These are phyloP conservation scores for Acipenser transmontanus DNA, from an alignment of 2,797 vertebrate genomes.

Conservation along the genomic window DNA sequence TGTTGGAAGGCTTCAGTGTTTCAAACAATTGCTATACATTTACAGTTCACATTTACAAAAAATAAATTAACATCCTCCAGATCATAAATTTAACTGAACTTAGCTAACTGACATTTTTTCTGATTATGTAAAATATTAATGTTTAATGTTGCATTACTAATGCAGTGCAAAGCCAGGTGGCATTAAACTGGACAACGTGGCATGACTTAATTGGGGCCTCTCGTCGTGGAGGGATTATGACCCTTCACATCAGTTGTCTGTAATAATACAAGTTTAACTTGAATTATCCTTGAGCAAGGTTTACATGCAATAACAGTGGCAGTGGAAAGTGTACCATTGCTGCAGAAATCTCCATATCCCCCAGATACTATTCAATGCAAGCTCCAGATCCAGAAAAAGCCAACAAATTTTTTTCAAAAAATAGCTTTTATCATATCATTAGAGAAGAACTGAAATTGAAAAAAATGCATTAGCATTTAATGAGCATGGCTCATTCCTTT, in stretches of 20 bases:
- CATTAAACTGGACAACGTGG: slow-evolving; percentile 28
- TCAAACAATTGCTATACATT: no score
- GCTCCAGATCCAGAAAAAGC: slow-evolving; percentile 2
- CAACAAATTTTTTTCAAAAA: slow-evolving; percentile 11
- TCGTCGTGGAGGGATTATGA: slow-evolving; percentile 17
- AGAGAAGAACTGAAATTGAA: slow-evolving; percentile 17
- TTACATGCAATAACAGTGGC: slow-evolving; percentile 21
- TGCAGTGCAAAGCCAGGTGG: slow-evolving; percentile 35
- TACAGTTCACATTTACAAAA: no score
- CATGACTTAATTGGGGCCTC: slow-evolving; percentile 15
- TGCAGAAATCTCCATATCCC: slow-evolving; percentile 8
- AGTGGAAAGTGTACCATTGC: slow-evolving; percentile 22
- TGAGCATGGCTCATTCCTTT: background rate
- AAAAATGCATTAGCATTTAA: slow-evolving; percentile 14
- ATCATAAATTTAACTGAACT: no score
- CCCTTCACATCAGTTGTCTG: slow-evolving; percentile 25
- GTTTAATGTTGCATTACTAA: slow-evolving; percentile 38
- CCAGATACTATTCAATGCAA: slow-evolving; percentile 11
- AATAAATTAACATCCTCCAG: no score
- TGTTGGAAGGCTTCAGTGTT: no score
- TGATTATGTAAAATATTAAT: slow-evolving; percentile 23
- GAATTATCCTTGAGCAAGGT: slow-evolving; percentile 7
- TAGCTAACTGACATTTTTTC: background rate
- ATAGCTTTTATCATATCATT: slow-evolving; percentile 5
- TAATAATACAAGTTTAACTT: slow-evolving; percentile 23